Percentiles rank a stretch among this genome's conserved stretches.
phyloP scores from a whole-genome alignment of 2,888 invertebrate genomes.

The Selenia dentaria region DNA sequence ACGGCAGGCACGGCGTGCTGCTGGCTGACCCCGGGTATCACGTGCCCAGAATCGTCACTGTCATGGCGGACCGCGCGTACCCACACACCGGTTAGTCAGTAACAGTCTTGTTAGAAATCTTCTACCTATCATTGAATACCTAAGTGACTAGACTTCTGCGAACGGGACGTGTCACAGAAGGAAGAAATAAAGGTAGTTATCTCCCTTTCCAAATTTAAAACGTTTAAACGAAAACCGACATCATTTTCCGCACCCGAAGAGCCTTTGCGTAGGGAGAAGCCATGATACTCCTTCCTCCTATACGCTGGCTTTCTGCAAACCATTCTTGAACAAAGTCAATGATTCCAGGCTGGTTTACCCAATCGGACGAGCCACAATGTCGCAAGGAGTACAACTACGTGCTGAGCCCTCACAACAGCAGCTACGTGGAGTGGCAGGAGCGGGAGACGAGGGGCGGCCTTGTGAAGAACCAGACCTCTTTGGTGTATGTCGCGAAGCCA shows the following conservation, averaged over 20 bases:
- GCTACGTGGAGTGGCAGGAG: conserved; percentile 95
- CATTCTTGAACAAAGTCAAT: no score
- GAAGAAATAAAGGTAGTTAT: no score
- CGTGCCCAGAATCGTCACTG: conserved; percentile 92
- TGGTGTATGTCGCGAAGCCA: conserved; percentile 91
- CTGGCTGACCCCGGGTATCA: conserved; percentile 97
- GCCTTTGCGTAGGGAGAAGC: no score
- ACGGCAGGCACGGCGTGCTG: conserved; percentile 90
- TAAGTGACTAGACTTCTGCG: no score
- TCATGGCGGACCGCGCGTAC: conserved; percentile 93
- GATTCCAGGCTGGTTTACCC: conserved; percentile 90
- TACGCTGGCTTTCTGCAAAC: no score
- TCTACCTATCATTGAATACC: no score
- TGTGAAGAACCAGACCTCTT: conserved; percentile 87
- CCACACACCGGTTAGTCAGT: conserved; percentile 91
- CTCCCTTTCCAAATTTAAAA: no score
- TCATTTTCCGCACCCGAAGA: no score
- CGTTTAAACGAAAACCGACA: no score
- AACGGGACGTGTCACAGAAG: no score
- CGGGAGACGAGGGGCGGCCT: conserved; percentile 86
- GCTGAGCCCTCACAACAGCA: conserved; percentile 86
- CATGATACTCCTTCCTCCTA: no score
- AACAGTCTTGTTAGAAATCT: no score
- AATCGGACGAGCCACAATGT: conserved; percentile 90
- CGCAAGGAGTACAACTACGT: conserved; percentile 94